These are phyloP conservation scores for Spermophilus dauricus DNA, from an alignment of 2,113 vertebrate genomes.

Conservation along the genomic window DNA sequence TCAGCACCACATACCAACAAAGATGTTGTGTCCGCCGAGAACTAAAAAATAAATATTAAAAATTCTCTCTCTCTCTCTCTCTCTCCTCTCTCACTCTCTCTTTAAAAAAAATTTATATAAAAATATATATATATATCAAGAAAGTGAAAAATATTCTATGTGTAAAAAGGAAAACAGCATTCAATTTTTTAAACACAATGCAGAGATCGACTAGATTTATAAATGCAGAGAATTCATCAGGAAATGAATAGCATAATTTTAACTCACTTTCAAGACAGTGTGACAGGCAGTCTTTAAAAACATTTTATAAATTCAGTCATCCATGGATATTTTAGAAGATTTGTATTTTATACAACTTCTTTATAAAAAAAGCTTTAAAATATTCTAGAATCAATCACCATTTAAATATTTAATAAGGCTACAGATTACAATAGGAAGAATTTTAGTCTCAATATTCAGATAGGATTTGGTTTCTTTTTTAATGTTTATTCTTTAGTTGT, in stretches of 20 bases:
- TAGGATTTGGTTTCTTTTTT: not conserved
- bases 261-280: not conserved
- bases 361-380: slow-evolving; percentile 18
- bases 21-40: no score
- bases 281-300: not conserved
- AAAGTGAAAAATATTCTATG: not conserved
- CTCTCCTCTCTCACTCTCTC: no score
- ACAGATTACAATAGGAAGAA: not conserved
- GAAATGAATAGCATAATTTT: slow-evolving; percentile 1
- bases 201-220: not conserved
- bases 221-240: not conserved
- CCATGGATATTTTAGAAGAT: not conserved
- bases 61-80: no score
- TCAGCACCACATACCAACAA: no score
- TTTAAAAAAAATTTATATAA: no score
- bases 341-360: not conserved
- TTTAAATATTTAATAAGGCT: not conserved
- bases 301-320: slow-evolving; percentile 26
- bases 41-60: no score
- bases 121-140: not conserved
- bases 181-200: not conserved
- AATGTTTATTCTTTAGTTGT: no score
- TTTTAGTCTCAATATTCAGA: slow-evolving; percentile 29
- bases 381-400: not conserved
- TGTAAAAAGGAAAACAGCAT: not conserved